Conservation (phyloP, 2,888 invertebrate genomes). For the Drosophila lutescens region DNA sequence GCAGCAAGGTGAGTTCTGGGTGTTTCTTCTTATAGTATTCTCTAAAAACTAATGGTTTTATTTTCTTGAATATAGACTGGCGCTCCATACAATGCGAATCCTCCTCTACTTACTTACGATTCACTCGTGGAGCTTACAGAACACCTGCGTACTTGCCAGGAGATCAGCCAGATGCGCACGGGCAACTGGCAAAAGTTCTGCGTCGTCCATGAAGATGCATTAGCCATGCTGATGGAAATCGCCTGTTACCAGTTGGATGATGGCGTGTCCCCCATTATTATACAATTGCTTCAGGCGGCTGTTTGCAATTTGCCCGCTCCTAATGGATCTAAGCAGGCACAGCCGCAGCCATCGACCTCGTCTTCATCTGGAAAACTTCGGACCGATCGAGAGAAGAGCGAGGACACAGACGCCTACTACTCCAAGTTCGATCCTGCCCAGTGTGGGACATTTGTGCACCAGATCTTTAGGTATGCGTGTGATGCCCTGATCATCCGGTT, state of each 20-base stretch:
- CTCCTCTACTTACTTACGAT: slow-evolving; percentile 90
- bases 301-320: slow-evolving; percentile 87
- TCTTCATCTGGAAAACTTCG: slow-evolving; percentile 83
- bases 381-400: slow-evolving; percentile 88
- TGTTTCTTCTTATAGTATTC: not conserved
- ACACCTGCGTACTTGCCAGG: slow-evolving; percentile 96
- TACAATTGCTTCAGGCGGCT: slow-evolving; percentile 95
- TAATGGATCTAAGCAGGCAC: slow-evolving; percentile 44
- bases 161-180: slow-evolving; percentile 95
- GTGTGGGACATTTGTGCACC: slow-evolving; percentile 88
- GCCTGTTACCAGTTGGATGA: slow-evolving; percentile 93
- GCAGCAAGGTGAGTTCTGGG: slow-evolving; percentile 75
- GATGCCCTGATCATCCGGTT: slow-evolving; percentile 87
- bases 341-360: slow-evolving; percentile 35
- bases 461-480: slow-evolving; percentile 88
- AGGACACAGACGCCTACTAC: slow-evolving; percentile 87
- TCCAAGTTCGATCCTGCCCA: slow-evolving; percentile 88
- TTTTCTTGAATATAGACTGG: slow-evolving; percentile 50
- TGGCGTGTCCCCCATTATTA: slow-evolving; percentile 94
- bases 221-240: slow-evolving; percentile 92
- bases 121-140: slow-evolving; percentile 97
- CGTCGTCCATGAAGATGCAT: slow-evolving; percentile 88
- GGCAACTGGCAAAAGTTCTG: slow-evolving; percentile 98
- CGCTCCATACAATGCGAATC: slow-evolving; percentile 73
- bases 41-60: not conserved